A percentile compares a stretch with the other conserved stretches of the same genome.
Evolutionary conservation across 2,888 invertebrate genomes (phyloP).

Genomic region (Pheosia tremula): DNA sequence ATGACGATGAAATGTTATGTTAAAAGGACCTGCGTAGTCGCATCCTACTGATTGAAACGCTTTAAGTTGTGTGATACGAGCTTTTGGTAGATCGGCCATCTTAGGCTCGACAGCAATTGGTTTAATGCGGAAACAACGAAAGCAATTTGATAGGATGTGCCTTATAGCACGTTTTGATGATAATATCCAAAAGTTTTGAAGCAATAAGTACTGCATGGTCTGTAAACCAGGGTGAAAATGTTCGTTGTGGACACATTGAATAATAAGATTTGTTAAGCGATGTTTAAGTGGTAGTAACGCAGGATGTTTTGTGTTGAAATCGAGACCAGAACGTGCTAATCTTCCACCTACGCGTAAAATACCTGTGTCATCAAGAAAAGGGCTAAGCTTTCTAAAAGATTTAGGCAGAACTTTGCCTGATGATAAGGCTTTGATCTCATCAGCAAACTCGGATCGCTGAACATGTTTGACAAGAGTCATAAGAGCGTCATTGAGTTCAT

Average conservation of each 20-base stretch:
- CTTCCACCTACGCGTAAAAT: not conserved
- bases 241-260: not conserved
- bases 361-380: not conserved
- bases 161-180: not conserved
- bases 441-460: not conserved
- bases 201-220: not conserved
- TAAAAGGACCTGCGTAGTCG: not conserved
- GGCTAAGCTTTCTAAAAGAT: not conserved
- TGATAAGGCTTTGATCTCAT: not conserved
- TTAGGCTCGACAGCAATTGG: not conserved
- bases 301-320: not conserved
- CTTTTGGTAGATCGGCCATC: not conserved
- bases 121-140: not conserved
- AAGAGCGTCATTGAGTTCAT: not conserved
- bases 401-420: not conserved
- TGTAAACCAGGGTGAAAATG: not conserved
- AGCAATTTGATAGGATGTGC: not conserved
- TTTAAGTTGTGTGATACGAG: not conserved
- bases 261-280: not conserved
- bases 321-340: not conserved
- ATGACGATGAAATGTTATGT: not conserved
- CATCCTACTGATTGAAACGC: not conserved
- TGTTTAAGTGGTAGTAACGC: not conserved
- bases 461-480: slow-evolving; percentile 1
- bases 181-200: not conserved